phyloP scores from a whole-genome alignment of 2,797 vertebrate genomes.

The Kryptolebias ocellatus region DNA sequence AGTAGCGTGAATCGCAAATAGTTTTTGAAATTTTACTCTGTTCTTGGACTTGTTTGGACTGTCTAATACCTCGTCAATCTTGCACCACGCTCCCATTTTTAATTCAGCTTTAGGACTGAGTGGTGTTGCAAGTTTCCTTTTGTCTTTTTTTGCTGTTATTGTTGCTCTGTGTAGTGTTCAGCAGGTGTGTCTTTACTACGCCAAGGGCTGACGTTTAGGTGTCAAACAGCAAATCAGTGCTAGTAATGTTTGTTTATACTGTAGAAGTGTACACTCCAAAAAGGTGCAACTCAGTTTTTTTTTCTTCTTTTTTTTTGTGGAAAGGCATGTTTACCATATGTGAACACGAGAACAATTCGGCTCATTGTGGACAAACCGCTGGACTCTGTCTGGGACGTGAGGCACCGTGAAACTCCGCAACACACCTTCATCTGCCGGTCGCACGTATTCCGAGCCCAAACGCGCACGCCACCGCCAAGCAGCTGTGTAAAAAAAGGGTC shows the following conservation, averaged over 20 bases:
- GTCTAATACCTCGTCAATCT: too few species aligned
- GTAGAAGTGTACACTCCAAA: slow-evolving; percentile 19
- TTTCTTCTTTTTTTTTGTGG: too few species aligned
- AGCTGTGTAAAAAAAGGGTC: slow-evolving; percentile 36
- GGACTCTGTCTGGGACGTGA: slow-evolving; percentile 68
- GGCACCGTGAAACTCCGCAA: slow-evolving; percentile 30
- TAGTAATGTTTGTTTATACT: slow-evolving; percentile 19
- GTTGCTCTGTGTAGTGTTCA: slow-evolving; percentile 6
- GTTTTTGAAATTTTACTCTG: too few species aligned
- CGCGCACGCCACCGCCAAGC: slow-evolving; percentile 14
- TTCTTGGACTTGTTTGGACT: too few species aligned
- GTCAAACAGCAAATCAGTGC: slow-evolving; percentile 45
- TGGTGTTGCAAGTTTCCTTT: slow-evolving; percentile 23
- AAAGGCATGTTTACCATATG: slow-evolving; percentile 76
- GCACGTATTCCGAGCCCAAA: slow-evolving; percentile 38
- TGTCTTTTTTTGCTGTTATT: not conserved
- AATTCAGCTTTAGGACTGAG: slow-evolving; percentile 24
- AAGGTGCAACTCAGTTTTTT: slow-evolving; percentile 49
- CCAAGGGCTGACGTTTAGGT: slow-evolving; percentile 5
- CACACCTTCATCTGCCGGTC: slow-evolving; percentile 46
- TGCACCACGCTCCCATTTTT: slow-evolving; percentile 9
- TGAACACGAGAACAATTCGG: slow-evolving; percentile 68
- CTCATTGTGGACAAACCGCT: slow-evolving; percentile 69
- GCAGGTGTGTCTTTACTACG: slow-evolving; percentile 27
- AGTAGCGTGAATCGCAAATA: too few species aligned